phyloP scores from a whole-genome alignment of 2,888 invertebrate species.

The Antheraea yamamai region DNA sequence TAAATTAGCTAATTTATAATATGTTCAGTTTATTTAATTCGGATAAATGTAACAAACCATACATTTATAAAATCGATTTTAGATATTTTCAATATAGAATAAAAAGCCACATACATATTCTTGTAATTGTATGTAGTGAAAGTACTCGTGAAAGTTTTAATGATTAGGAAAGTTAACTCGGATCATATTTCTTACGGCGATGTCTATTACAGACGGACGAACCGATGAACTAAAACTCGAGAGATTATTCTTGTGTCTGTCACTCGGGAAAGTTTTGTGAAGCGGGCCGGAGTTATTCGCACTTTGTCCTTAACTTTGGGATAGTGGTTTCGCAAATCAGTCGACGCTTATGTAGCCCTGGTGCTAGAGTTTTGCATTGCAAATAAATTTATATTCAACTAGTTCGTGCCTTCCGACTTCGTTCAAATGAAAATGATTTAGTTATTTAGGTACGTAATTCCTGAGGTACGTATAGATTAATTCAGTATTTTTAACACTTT shows the following conservation, averaged over 20 bases:
- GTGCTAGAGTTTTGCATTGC: slow-evolving; percentile 27
- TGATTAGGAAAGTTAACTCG: slow-evolving; percentile 8
- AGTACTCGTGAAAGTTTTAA: slow-evolving; percentile 7
- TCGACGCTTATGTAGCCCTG: slow-evolving; percentile 41
- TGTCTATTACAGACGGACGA: slow-evolving; percentile 18
- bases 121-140: not conserved
- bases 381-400: slow-evolving; percentile 25
- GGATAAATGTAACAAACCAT: not conserved
- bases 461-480: not conserved
- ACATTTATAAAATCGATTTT: not conserved
- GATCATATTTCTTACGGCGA: slow-evolving; percentile 12
- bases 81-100: not conserved
- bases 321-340: slow-evolving; percentile 38
- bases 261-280: slow-evolving; percentile 30
- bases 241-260: slow-evolving; percentile 36
- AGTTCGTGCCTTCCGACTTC: slow-evolving; percentile 1
- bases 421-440: not conserved
- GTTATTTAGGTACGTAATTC: slow-evolving; percentile 17
- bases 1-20: no score
- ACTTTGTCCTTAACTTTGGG: slow-evolving; percentile 46
- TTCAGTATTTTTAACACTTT: no score
- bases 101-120: not conserved
- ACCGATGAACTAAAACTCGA: slow-evolving; percentile 33
- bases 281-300: slow-evolving; percentile 44
- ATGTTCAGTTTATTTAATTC: no score